Evolutionary conservation across 1,140 invertebrate genomes (phyloP).

Genomic region (Bombyx mandarina): DNA sequence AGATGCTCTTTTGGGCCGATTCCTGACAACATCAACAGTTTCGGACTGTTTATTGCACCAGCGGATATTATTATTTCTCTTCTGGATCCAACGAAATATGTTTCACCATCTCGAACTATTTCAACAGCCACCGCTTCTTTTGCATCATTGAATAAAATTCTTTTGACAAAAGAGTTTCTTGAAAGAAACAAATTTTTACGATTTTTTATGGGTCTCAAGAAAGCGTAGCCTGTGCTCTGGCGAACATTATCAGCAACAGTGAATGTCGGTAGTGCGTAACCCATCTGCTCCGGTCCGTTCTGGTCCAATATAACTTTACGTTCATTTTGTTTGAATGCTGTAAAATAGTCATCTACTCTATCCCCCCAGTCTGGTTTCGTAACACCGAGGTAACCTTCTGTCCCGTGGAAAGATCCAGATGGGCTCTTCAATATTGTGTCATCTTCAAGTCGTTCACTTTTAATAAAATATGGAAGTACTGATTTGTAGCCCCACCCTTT

Average conservation of each 20-base stretch:
- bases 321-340: conserved; percentile 84
- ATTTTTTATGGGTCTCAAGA: conserved; percentile 79
- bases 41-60: conserved; percentile 66
- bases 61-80: conserved; percentile 70
- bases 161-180: conserved; percentile 79
- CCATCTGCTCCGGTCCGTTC: conserved; percentile 8
- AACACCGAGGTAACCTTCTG: conserved; percentile 6
- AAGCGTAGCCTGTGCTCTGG: conserved; percentile 89
- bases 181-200: conserved; percentile 82
- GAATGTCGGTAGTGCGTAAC: conserved; percentile 3
- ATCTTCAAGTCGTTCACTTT: conserved; percentile 86
- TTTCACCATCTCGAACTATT: conserved; percentile 45
- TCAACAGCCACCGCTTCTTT: conserved; percentile 62
- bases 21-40: conserved; percentile 51
- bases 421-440: conserved; percentile 76
- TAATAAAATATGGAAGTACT: conserved; percentile 85
- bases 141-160: conserved; percentile 75
- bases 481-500: conserved; percentile 88
- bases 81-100: conserved; percentile 20
- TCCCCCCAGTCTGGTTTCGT: conserved; percentile 51
- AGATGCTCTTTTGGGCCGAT: conserved; percentile 43
- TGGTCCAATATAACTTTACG: conserved; percentile 70
- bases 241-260: conserved; percentile 80
- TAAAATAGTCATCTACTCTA: conserved; percentile 72
- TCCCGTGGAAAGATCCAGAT: conserved; percentile 2